These are phyloP conservation scores for Megathymus violae DNA, from an alignment of 1,140 invertebrate species.

Conservation along the genomic window DNA sequence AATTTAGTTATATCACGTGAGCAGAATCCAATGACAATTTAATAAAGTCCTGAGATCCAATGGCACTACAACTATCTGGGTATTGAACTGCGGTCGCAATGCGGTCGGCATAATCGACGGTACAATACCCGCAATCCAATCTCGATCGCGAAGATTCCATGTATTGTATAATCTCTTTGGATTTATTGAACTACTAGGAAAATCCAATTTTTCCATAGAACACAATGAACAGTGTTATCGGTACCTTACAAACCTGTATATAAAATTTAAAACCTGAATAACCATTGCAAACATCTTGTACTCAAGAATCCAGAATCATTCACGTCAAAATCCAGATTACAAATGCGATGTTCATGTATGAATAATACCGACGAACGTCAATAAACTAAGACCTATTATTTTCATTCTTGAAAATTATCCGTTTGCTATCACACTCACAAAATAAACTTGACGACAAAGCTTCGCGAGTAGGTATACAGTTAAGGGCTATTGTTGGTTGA, in stretches of 20 bases:
- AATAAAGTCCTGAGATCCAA: constrained; percentile 17
- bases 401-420: neutral
- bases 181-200: constrained; percentile 12
- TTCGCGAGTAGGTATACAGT: constrained; percentile 1
- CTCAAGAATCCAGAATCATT: too few species aligned
- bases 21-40: constrained; percentile 15
- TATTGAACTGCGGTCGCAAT: constrained; percentile 23
- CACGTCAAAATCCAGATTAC: too few species aligned
- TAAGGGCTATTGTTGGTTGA: constrained; percentile 37
- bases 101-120: constrained; percentile 29
- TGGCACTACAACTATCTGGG: constrained; percentile 44
- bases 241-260: too few species aligned
- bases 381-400: too few species aligned
- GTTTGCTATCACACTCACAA: constrained; percentile 4
- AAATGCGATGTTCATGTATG: too few species aligned
- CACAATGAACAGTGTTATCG: too few species aligned
- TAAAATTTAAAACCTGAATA: too few species aligned
- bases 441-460: constrained; percentile 31
- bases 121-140: constrained; percentile 45
- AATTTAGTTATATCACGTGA: constrained; percentile 1
- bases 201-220: too few species aligned
- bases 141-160: constrained; percentile 37
- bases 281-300: too few species aligned
- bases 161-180: constrained; percentile 35
- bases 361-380: too few species aligned